Conservation (phyloP, 1,140 invertebrate genomes). For the Lithobius niger region DNA sequence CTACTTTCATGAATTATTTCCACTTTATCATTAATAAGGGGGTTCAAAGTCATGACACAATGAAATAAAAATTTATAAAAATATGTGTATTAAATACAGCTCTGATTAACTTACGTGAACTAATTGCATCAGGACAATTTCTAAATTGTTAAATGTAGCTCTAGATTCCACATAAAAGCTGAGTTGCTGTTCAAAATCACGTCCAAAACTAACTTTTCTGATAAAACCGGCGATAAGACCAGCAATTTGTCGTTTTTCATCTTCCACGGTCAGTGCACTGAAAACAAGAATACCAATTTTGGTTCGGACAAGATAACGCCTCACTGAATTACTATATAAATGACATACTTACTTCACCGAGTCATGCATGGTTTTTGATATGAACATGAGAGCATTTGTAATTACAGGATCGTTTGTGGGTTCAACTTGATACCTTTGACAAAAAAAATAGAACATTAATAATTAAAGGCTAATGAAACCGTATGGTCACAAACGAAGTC, state of each 20-base stretch:
- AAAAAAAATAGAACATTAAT: too few relatives aligned
- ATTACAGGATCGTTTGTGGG: constrained; percentile 66
- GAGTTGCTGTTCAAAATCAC: constrained; percentile 78
- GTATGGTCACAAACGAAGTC: too few relatives aligned
- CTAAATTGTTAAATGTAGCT: constrained; percentile 75
- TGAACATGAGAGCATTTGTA: constrained; percentile 69
- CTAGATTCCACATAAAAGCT: constrained; percentile 87
- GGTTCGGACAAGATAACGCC: background rate
- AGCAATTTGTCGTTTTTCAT: constrained; percentile 75
- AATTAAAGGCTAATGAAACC: background rate
- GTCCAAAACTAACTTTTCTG: constrained; percentile 59
- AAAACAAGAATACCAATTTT: constrained; percentile 20
- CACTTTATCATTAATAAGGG: too few relatives aligned
- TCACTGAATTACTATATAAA: too few relatives aligned
- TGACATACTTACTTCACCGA: constrained; percentile 61
- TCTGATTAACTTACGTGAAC: constrained; percentile 58
- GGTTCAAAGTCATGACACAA: too few relatives aligned
- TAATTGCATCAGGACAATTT: constrained; percentile 65
- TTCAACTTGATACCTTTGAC: constrained; percentile 37
- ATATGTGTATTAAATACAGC: too few relatives aligned
- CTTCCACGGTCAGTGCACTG: constrained; percentile 81
- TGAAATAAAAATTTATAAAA: too few relatives aligned
- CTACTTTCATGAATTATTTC: too few relatives aligned
- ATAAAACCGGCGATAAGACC: constrained; percentile 68
- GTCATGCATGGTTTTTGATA: constrained; percentile 78